Percentiles rank a stretch among this genome's conserved stretches.
phyloP scores from a whole-genome alignment of 2,113 vertebrate genomes.

The Panthera uncia region DNA sequence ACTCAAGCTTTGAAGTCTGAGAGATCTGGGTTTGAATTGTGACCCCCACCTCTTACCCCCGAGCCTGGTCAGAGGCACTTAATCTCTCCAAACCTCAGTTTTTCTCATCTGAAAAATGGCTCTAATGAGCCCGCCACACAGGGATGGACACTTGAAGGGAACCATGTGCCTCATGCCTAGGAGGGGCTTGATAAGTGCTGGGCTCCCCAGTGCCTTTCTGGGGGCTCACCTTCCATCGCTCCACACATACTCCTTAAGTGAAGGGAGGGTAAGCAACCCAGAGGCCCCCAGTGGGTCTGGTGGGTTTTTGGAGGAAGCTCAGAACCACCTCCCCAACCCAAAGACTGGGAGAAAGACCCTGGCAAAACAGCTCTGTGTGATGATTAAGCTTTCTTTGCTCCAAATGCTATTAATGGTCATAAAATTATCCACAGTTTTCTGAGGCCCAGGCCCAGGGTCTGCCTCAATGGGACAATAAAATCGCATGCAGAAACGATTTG shows the following conservation, averaged over 20 bases:
- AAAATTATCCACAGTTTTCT: slow-evolving; percentile 77
- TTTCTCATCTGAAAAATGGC: not conserved
- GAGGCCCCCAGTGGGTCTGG: not conserved
- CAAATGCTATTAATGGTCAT: slow-evolving; percentile 76
- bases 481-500: slow-evolving; percentile 59
- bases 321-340: not conserved
- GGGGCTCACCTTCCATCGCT: not conserved
- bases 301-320: not conserved
- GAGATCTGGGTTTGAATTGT: not conserved
- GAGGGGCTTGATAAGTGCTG: not conserved
- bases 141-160: not conserved
- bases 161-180: too few species aligned
- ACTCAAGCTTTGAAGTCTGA: not conserved
- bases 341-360: slow-evolving; percentile 43
- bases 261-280: not conserved
- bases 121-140: not conserved
- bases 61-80: not conserved
- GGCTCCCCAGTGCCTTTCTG: fast-evolving
- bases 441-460: slow-evolving; percentile 61
- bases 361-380: not conserved
- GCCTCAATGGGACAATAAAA: slow-evolving; percentile 75
- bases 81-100: not conserved
- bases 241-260: not conserved
- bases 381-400: slow-evolving; percentile 56
- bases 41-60: not conserved